Conservation (phyloP, 2,113 vertebrate species). For the Nycticryphes semicollaris region DNA sequence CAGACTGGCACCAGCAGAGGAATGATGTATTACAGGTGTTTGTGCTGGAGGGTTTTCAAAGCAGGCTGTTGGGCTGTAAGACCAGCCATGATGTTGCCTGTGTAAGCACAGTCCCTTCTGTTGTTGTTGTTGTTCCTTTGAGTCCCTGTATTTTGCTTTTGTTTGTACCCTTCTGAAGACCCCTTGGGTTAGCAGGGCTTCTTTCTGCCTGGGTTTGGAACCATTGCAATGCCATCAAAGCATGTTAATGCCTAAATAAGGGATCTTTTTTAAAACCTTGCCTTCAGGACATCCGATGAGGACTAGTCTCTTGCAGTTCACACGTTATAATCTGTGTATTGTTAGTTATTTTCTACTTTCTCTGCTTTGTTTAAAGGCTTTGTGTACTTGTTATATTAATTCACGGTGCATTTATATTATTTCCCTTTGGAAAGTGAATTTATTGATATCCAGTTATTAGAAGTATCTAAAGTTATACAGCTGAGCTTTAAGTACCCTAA, state of each 20-base stretch:
- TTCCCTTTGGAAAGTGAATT: background rate
- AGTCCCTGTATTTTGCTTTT: too few species aligned
- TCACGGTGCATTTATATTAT: background rate
- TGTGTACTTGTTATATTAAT: background rate
- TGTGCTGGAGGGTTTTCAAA: background rate
- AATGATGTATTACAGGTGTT: background rate
- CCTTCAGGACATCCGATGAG: background rate
- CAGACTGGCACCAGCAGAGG: background rate
- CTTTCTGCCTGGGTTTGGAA: background rate
- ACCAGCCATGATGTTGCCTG: background rate
- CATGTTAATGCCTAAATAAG: background rate
- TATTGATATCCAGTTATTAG: background rate
- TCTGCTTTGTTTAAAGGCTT: background rate
- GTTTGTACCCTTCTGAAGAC: too few species aligned
- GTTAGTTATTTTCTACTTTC: background rate
- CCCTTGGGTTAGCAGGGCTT: background rate
- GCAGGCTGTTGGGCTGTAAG: background rate
- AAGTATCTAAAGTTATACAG: background rate
- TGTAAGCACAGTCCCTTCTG: background rate
- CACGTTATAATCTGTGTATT: background rate
- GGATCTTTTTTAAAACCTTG: background rate
- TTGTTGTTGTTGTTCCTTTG: too few species aligned
- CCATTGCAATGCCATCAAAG: background rate
- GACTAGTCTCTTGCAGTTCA: background rate
- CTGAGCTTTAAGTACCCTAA: background rate